Evolutionary conservation across 2,888 invertebrate genomes (phyloP), one percentile per base, ranked within the genome.

Genomic region (Melinopterus prodromus): DNA sequence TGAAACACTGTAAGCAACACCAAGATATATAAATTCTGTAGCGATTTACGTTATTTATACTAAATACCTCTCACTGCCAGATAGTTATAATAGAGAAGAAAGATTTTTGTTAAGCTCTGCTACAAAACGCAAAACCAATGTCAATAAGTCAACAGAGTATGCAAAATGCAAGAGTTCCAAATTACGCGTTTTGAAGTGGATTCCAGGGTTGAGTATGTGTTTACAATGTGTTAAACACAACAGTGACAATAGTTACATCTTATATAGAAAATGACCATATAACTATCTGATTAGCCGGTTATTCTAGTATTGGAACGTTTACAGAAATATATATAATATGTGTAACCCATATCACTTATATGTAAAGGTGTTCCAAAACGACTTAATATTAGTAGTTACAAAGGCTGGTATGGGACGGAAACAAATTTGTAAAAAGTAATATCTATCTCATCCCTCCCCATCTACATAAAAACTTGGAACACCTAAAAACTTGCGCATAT

Each of bases 281-380:
- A 53, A 53, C 53, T 53, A 53, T 53, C 53, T 53, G 53, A 53
- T 53, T 26, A 53, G 9, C 2, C 9, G 12, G 7, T 53, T 2
- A 12, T 53, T 53, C 9, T 53, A 9, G 5, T 53, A 53, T 12
- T 53, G 12, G 53, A 53, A 53, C 5, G 53, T 53, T 53, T 53
- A 53, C 53, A 53, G 0, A 53, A 9, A 53, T 26, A 26, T 26
- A 26, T 26, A 26, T 26, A 53, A 53, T 53, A 53, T 53, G 53
- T 53, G 53, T 53, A 53, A 9, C 2, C 53, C 53, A 53, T 53
- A 53, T 53, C 53, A 53, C 53, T 53, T 53, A 53, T 53, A 12
- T 53, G 53, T 53, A 53, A 53, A 53, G 53, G 53, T 53, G 53
- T 53, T 53, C 53, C 53, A 53, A 53, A 53, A 53, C 53, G 53